A percentile compares a stretch with the other conserved stretches of the same genome.
phyloP scores from a whole-genome alignment of 2,797 vertebrate genomes.

The Sebastes itinus region DNA sequence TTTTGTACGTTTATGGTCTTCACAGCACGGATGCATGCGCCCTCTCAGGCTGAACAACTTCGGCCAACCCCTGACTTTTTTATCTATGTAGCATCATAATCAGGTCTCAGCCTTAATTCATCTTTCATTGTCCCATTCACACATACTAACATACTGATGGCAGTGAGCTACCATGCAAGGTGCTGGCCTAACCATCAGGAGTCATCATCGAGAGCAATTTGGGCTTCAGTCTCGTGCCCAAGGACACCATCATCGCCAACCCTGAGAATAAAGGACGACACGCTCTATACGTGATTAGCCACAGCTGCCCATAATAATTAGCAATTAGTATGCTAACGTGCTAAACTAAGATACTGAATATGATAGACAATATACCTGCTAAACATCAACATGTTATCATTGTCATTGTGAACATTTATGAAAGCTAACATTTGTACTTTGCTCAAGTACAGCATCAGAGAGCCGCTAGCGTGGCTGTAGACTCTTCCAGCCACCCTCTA shows the following conservation, averaged over 20 bases:
- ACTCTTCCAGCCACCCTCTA: background rate
- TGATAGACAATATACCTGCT: background rate
- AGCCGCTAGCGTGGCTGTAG: background rate
- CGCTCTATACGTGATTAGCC: background rate
- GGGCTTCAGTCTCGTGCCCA: background rate
- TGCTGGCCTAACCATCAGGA: background rate
- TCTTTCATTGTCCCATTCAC: background rate
- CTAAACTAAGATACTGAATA: background rate
- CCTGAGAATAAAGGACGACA: too few relatives aligned
- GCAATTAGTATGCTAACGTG: background rate
- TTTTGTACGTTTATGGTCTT: background rate
- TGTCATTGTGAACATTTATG: background rate
- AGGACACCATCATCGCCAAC: too few relatives aligned
- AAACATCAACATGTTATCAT: background rate
- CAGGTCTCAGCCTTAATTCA: background rate
- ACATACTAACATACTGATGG: background rate
- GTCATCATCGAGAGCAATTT: too few relatives aligned
- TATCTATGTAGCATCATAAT: too few relatives aligned
- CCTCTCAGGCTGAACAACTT: too few relatives aligned
- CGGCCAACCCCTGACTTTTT: background rate
- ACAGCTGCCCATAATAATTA: constrained; percentile 6
- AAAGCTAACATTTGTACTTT: background rate
- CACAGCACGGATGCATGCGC: background rate
- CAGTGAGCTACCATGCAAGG: background rate
- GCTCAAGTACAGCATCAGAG: background rate